Base-by-base conservation (phyloP, 2,888 invertebrate species). In the Zaprionus bogoriensis region DNA sequence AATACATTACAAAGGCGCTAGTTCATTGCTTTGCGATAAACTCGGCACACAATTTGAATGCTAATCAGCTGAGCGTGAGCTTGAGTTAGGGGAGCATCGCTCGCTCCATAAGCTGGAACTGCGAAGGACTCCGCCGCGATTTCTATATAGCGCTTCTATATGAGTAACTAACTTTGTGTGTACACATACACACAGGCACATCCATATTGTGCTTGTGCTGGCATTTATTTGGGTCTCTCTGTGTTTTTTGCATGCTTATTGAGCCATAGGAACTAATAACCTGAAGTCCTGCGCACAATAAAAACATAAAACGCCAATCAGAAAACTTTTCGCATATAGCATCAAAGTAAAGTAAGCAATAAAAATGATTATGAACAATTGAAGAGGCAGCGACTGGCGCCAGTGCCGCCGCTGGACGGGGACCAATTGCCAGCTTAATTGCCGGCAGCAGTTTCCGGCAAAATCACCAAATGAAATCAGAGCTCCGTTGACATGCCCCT, bases 361-460 rank as follows among this genome's bases (percentile, higher is more conserved):
- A 85, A 85, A 85, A 85, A 85, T 86, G 77, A 87, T 86, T 86
- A 85, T 87, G 81, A 79, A 84, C 85, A 81, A 87, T 85, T 87
- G 87, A 83, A 73, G 79, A 83, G 79, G 67, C 78, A 47, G 61
- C 63, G 72, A 82, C 81, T 80, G 87, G 64, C 62, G 71, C 60
- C 67, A 63, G 59, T 64, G 63, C 48, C 42, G 63, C 48, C 42
- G 58, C 52, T 44, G 53, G 48, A 48, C 63, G 27, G 53, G 61
- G 68, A 50, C 67, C 63, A 67, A 75, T 67, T 74, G 61, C 53
- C 42, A 52, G 80, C 77, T 74, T 82, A 82, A 82, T 82, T 82
- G 82, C 84, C 78, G 76, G 64, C 78, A 78, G 84, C 81, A 84
- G 87, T 84, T 84, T 82, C 87, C 87, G 82, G 66, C 66, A 50